phyloP scores from a whole-genome alignment of 2,113 vertebrate species.

The Hypanus sabinus region DNA sequence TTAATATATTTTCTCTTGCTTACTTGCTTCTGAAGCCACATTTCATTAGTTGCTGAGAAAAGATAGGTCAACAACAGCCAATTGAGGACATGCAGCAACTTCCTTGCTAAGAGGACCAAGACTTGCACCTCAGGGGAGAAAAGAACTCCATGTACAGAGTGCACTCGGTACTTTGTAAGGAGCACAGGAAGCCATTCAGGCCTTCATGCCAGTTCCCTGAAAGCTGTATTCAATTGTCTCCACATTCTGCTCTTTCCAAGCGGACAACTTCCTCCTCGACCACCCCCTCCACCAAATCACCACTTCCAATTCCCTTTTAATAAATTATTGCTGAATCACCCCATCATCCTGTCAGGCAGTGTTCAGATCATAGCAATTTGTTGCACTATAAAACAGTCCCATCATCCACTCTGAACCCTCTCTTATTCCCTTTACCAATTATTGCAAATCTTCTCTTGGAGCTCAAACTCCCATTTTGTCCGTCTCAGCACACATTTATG shows the following conservation, averaged over 20 bases:
- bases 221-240: background rate
- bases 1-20: background rate
- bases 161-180: too few species aligned
- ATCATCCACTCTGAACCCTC: too few species aligned
- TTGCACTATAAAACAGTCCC: background rate
- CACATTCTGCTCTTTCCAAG: background rate
- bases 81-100: background rate
- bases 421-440: background rate
- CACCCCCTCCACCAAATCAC: background rate
- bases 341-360: background rate
- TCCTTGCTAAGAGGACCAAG: background rate
- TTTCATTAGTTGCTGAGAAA: background rate
- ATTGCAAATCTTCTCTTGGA: background rate
- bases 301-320: background rate
- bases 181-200: background rate
- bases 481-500: background rate
- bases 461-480: background rate
- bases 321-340: background rate
- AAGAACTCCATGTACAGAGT: too few species aligned
- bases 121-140: too few species aligned
- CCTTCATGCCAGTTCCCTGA: background rate
- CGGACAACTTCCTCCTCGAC: background rate
- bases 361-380: background rate
- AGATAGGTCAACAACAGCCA: background rate
- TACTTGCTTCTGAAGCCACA: background rate